Conservation (phyloP, 2,113 vertebrate genomes). For the Paramisgurnus dabryanus region DNA sequence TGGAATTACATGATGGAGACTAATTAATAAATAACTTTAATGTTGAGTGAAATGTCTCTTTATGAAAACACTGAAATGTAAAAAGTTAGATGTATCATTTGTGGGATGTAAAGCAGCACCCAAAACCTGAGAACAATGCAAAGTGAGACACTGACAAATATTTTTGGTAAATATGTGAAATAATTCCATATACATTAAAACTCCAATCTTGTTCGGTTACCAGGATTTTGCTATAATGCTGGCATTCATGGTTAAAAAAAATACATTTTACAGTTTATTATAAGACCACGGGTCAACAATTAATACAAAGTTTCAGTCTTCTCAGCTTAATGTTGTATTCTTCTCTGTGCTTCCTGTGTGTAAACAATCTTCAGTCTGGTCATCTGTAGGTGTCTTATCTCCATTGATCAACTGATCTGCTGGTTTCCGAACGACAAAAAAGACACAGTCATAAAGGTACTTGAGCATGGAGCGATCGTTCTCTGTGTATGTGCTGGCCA, state of each 20-base stretch:
- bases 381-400: conserved; percentile 43
- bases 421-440: conserved; percentile 95
- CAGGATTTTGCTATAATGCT: neutral
- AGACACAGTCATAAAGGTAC: conserved; percentile 94
- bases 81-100: neutral
- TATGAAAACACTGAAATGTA: conserved; percentile 20
- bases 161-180: conserved; percentile 18
- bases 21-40: no score
- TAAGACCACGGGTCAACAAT: neutral
- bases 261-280: neutral
- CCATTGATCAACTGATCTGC: conserved; percentile 61
- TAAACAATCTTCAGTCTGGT: conserved; percentile 54
- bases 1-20: no score
- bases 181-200: neutral
- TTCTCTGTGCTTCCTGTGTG: conserved; percentile 49
- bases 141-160: neutral
- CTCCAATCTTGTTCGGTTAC: neutral
- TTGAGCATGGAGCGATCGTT: conserved; percentile 96
- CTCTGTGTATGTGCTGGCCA: conserved; percentile 94
- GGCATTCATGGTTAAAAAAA: conserved; percentile 24
- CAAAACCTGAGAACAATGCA: conserved; percentile 19
- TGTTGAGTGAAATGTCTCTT: neutral
- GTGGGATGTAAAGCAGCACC: neutral
- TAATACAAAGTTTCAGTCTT: neutral
- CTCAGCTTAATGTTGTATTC: conserved; percentile 63